Conservation (phyloP, 2,113 vertebrate species). For the Callopanchax toddi region DNA sequence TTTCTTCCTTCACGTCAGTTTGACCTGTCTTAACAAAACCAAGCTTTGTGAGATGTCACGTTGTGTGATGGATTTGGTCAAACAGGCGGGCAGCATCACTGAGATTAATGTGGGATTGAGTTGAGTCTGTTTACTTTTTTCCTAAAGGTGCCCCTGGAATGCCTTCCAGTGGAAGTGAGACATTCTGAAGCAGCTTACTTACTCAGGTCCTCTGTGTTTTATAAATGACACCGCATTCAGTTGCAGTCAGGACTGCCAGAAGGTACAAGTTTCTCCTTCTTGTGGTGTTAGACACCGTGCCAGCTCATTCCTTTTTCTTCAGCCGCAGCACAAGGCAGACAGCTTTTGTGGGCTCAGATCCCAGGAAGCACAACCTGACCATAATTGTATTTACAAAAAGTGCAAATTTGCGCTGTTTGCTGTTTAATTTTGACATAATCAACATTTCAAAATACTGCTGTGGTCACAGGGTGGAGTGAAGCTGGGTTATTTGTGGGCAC, state of each 20-base stretch:
- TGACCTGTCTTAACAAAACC: constrained; percentile 22
- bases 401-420: constrained; percentile 7
- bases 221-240: constrained; percentile 42
- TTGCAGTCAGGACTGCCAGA: constrained; percentile 36
- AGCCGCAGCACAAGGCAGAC: constrained; percentile 6
- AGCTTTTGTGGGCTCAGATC: constrained; percentile 23
- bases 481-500: constrained; percentile 53
- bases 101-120: constrained; percentile 17
- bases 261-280: constrained; percentile 54
- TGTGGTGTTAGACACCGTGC: constrained; percentile 35
- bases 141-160: constrained; percentile 21
- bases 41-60: constrained; percentile 20
- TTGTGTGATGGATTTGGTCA: constrained; percentile 43
- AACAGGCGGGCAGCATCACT: constrained; percentile 17
- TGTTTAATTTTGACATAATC: constrained; percentile 26
- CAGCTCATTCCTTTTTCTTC: constrained; percentile 37
- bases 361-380: constrained; percentile 30
- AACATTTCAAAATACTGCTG: background rate
- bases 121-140: constrained; percentile 24
- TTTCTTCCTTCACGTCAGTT: constrained; percentile 39
- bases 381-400: constrained; percentile 26
- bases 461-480: constrained; percentile 17
- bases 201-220: constrained; percentile 33
- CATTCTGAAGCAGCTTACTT: constrained; percentile 33
- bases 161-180: background rate